Conservation (phyloP, 1,140 invertebrate genomes). For the Bombus superbus region DNA sequence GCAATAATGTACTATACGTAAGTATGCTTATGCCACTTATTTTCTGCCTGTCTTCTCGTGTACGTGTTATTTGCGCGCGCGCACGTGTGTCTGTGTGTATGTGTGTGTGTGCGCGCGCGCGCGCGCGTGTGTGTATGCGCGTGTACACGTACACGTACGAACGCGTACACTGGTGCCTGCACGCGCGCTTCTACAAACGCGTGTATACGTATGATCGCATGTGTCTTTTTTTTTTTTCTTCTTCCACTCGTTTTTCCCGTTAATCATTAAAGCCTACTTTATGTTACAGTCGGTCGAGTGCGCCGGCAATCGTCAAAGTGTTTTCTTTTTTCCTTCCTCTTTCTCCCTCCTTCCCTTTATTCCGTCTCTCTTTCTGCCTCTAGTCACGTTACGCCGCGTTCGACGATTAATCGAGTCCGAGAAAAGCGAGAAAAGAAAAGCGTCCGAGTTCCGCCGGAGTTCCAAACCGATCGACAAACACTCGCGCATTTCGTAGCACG, state of each 20-base stretch:
- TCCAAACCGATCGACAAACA: not conserved
- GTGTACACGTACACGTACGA: not conserved
- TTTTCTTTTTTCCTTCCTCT: not conserved
- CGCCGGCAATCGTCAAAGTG: slow-evolving; percentile 65
- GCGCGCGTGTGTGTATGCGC: too few relatives aligned
- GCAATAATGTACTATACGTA: slow-evolving; percentile 71
- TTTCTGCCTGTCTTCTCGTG: slow-evolving; percentile 6
- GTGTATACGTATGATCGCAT: not conserved
- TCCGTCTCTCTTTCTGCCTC: not conserved
- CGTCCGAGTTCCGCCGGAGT: not conserved
- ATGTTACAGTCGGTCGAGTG: slow-evolving; percentile 73
- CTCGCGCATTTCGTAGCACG: not conserved
- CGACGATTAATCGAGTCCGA: slow-evolving; percentile 17
- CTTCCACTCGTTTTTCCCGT: slow-evolving; percentile 51
- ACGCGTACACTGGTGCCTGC: too few relatives aligned
- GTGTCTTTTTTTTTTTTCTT: slow-evolving; percentile 27
- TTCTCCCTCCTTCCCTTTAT: too few relatives aligned
- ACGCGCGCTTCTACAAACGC: not conserved
- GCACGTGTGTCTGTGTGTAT: not conserved
- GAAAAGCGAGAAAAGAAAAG: not conserved
- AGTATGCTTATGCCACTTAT: slow-evolving; percentile 63
- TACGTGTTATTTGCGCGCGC: not conserved
- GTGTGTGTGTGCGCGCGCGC: not conserved
- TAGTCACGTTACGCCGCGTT: not conserved
- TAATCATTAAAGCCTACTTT: slow-evolving; percentile 68